phyloP scores from a whole-genome alignment of 2,888 invertebrate species.

The Xestia xanthographa region DNA sequence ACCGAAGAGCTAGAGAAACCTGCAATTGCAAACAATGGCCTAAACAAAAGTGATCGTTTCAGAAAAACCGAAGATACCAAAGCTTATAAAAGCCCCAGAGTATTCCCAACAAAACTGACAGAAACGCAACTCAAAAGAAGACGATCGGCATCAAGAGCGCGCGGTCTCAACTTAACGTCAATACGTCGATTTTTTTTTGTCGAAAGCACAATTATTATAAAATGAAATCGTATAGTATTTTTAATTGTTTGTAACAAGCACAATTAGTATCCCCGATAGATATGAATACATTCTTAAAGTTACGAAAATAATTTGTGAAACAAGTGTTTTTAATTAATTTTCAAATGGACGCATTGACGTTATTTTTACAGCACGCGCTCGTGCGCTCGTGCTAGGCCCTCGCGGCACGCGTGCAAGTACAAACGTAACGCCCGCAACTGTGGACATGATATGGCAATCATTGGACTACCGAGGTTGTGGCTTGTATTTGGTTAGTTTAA shows the following conservation, averaged over 20 bases:
- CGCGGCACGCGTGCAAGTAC: slow-evolving; percentile 17
- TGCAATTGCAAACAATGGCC: neutral
- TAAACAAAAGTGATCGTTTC: neutral
- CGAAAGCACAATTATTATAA: neutral
- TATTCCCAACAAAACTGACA: neutral
- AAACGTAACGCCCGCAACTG: slow-evolving; percentile 3
- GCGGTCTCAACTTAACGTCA: neutral
- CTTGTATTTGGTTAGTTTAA: slow-evolving; percentile 43
- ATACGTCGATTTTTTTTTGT: neutral
- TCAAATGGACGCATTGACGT: neutral
- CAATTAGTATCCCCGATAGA: neutral
- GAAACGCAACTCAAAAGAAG: slow-evolving; percentile 32
- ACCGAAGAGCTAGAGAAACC: neutral
- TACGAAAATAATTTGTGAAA: neutral
- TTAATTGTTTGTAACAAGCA: neutral
- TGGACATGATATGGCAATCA: slow-evolving; percentile 7
- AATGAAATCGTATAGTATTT: neutral
- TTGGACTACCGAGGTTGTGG: slow-evolving; percentile 36
- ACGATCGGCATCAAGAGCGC: too few species aligned
- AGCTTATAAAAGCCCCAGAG: neutral
- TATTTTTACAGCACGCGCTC: neutral
- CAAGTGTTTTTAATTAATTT: neutral
- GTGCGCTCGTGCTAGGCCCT: neutral
- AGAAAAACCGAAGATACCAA: neutral
- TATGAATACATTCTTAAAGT: neutral